Evolutionary conservation across 1,140 invertebrate genomes (phyloP), one percentile per base, ranked within the genome.

Genomic region (Armadillidium nasatum): DNA sequence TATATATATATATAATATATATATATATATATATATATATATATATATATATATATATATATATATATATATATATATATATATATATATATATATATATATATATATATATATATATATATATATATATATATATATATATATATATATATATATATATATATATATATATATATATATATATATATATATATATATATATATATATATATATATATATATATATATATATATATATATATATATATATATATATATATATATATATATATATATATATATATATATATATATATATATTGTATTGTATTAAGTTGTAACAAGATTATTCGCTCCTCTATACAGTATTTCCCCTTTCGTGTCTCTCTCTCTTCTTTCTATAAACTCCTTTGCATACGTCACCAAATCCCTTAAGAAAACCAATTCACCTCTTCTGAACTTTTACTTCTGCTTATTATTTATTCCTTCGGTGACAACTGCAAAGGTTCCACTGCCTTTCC

Each of bases 201-300:
- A 50, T 19, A 60, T 19, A 60, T 19, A 60, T 19, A 7, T 19
- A 4, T 19, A 60, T 19, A 60, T 1, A 60, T 19, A 7, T 19
- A 50, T 19, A 60, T 60, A 60, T 60, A 60, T 60, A 19, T 60
- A 19, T 7, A 19, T 60, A 19, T 60, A 60, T 19, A 60, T 15
- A 50, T 19, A 60, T 19, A 60, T 19, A 60, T 19, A 7, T 19
- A 4, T 19, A 60, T 19, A 60, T 1, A 60, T 19, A 7, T 19
- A 50, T 19, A 60, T 60, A 60, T 60, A 60, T 60, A 60, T 60
- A 60, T 60, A 60, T 60, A 60, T 60, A 60, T 60, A 60, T 60
- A 60, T 60, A 60, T 60, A 60, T 60, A 60, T 60, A 60, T 60
- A 60, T 60, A 60, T 60, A 60, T 60, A 60, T 60, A 60, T 60